Conservation (phyloP, 2,888 invertebrate genomes). For the Aphidius colemani region DNA sequence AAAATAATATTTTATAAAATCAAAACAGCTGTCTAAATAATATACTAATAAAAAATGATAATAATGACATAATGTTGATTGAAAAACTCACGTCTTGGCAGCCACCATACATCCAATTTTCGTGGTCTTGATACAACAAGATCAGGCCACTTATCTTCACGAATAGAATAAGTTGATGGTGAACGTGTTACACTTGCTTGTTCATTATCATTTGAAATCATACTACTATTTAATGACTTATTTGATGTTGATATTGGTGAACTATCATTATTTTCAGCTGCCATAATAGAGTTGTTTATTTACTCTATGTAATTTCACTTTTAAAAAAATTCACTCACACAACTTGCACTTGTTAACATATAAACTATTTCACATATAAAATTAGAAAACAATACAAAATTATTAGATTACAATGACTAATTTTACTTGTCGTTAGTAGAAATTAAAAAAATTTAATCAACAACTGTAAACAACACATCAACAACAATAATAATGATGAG, state of each 20-base stretch:
- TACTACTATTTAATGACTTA: conserved; percentile 55
- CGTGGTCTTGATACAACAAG: conserved; percentile 57
- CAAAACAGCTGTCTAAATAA: not conserved
- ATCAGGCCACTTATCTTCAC: conserved; percentile 61
- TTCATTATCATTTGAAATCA: conserved; percentile 61
- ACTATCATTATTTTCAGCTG: conserved; percentile 52
- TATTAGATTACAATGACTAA: not conserved
- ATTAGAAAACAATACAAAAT: not conserved
- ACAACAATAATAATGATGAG: too few relatives aligned
- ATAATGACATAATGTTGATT: too few relatives aligned
- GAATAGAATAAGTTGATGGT: conserved; percentile 65
- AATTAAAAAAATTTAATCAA: too few relatives aligned
- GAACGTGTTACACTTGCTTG: conserved; percentile 61
- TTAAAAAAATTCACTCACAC: too few relatives aligned
- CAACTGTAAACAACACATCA: too few relatives aligned
- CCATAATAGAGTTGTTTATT: conserved; percentile 44
- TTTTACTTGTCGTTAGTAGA: too few relatives aligned
- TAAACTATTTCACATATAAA: not conserved
- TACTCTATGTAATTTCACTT: too few relatives aligned
- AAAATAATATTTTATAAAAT: not conserved
- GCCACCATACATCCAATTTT: conserved; percentile 57
- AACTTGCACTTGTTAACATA: too few relatives aligned
- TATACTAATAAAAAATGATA: not conserved
- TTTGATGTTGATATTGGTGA: conserved; percentile 58
- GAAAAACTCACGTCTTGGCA: conserved; percentile 55